Base-by-base conservation (phyloP, 2,888 invertebrate species). In the Microctonus hyperodae region DNA sequence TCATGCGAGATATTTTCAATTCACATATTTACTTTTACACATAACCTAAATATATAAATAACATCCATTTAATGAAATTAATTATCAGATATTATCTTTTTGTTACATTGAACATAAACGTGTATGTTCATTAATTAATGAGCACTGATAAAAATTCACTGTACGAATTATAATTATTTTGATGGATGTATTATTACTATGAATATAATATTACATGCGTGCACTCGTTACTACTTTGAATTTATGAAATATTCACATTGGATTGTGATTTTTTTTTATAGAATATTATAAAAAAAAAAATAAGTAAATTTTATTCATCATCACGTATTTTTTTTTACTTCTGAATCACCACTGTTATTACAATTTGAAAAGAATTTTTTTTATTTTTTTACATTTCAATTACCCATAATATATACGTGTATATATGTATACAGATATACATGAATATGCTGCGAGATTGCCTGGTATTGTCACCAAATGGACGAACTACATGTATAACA, bases 401-500 rank as follows among this genome's bases (percentile, higher is more conserved):
- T 59, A 59, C 59, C 13, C 13, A 59, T 37, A 22, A 58, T 1
- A 51, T 25, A 51, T 13, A 22, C n/a, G 20, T 20, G n/a, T n/a
- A n/a, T n/a, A n/a, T n/a, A n/a, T n/a, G n/a, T n/a, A n/a, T n/a
- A n/a, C n/a, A n/a, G n/a, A n/a, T n/a, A 28, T 35, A 9, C 57
- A 11, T 48, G 25, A 22, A 33, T 57, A 22, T 63, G 25, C 53
- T 25, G 62, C 13, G 31, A 56, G 35, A 67, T 67, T 67, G 63
- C 58, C 58, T 31, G 67, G 50, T 51, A 62, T 56, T 67, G 62
- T 67, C 59, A 44, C 16, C 16, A 20, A 28, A 55, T 9, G 28
- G 9, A 13, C 40, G 6, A 23, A 20, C 13, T 40, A 37, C n/a
- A 44, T 59, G 22, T 40, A 40, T 37, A 35, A 25, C 10, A 53